Evolutionary conservation across 2,113 vertebrate species (phyloP).

Genomic region (Salvator merianae): DNA sequence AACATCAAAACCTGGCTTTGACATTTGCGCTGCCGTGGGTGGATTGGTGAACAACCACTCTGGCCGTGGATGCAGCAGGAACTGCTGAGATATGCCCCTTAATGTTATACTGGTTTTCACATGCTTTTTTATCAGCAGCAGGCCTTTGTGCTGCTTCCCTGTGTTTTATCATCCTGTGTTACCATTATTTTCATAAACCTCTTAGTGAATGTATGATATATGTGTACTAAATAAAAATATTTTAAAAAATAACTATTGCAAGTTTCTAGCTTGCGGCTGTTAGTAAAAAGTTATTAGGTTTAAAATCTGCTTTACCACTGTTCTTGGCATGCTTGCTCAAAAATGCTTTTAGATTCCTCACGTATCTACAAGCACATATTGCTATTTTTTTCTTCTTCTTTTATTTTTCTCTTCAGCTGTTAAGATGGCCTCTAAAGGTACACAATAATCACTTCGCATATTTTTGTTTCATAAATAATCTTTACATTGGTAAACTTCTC

Average conservation of each 20-base stretch:
- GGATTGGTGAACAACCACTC: too few relatives aligned
- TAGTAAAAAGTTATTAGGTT: conserved; percentile 53
- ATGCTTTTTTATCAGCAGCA: conserved; percentile 50
- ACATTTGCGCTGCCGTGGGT: too few relatives aligned
- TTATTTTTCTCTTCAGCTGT: conserved; percentile 45
- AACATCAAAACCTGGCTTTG: too few relatives aligned
- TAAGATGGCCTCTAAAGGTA: conserved; percentile 41
- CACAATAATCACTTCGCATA: not conserved
- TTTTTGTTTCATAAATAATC: not conserved
- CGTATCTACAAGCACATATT: conserved; percentile 15
- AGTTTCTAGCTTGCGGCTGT: conserved; percentile 53
- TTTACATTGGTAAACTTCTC: not conserved
- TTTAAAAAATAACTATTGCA: conserved; percentile 10
- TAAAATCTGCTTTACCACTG: conserved; percentile 47
- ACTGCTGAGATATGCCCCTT: not conserved
- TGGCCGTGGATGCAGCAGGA: too few relatives aligned
- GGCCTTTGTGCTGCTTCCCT: conserved; percentile 39
- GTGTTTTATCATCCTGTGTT: conserved; percentile 63
- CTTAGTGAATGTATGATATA: conserved; percentile 38
- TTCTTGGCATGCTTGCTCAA: conserved; percentile 40
- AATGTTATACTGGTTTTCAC: conserved; percentile 31
- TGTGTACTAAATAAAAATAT: conserved; percentile 29
- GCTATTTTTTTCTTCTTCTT: not conserved
- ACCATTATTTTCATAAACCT: conserved; percentile 66
- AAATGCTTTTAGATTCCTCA: conserved; percentile 36